Conservation (phyloP, 2,797 vertebrate species). For the Thripadectes ignobilis region DNA sequence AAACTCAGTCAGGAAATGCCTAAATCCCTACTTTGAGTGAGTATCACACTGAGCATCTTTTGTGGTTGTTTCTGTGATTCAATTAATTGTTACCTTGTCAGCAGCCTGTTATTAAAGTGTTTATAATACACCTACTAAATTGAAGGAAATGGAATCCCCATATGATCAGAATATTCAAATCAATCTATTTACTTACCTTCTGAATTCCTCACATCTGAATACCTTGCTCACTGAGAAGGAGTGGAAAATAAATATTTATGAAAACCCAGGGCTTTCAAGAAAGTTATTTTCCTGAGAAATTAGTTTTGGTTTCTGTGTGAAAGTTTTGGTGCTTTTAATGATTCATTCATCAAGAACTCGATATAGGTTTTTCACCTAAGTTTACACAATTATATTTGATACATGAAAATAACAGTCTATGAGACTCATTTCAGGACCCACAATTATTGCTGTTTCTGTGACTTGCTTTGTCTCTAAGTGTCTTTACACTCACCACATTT, state of each 20-base stretch:
- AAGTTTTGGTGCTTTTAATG: not conserved
- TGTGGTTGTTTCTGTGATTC: not conserved
- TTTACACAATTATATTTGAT: not conserved
- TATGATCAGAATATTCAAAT: not conserved
- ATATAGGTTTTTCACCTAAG: not conserved
- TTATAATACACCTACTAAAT: not conserved
- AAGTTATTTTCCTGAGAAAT: not conserved
- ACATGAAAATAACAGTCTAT: not conserved
- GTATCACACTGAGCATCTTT: not conserved
- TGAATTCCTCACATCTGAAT: not conserved
- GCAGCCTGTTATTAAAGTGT: not conserved
- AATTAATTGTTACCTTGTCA: not conserved
- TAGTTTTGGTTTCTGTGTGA: not conserved
- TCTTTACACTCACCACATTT: not conserved
- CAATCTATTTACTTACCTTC: not conserved
- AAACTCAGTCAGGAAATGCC: not conserved
- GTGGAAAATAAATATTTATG: conserved; percentile 2
- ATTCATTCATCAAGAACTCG: not conserved
- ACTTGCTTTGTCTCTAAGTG: not conserved
- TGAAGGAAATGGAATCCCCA: not conserved
- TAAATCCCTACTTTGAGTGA: not conserved
- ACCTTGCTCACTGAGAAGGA: not conserved
- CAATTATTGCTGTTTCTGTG: not conserved
- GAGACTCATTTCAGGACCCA: not conserved
- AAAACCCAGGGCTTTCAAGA: not conserved